phyloP scores from a whole-genome alignment of 2,888 invertebrate genomes.

The Dusona sp. region DNA sequence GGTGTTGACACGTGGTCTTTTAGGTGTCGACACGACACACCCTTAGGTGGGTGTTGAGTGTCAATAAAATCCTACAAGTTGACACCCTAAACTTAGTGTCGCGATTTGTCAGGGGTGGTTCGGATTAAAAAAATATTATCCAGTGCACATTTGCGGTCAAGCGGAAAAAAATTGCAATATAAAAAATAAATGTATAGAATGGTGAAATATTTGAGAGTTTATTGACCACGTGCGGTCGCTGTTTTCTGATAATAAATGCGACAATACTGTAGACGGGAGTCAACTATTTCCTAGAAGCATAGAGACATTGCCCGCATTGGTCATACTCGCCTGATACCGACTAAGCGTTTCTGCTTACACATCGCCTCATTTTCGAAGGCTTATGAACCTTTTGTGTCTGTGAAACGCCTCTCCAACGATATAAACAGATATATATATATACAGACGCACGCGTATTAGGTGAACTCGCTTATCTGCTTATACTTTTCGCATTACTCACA shows the following conservation, averaged over 20 bases:
- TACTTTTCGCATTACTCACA: constrained; percentile 16
- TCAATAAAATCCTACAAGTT: too few relatives aligned
- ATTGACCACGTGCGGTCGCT: background rate
- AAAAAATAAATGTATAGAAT: background rate
- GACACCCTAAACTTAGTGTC: too few relatives aligned
- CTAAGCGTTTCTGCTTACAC: constrained; percentile 68
- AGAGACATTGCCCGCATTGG: background rate
- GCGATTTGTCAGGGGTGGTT: too few relatives aligned
- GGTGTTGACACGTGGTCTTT: too few relatives aligned
- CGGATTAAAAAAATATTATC: background rate
- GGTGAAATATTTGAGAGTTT: background rate
- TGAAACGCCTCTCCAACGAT: constrained; percentile 1
- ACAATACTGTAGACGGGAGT: background rate
- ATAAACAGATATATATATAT: background rate
- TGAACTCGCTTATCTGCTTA: constrained; percentile 34
- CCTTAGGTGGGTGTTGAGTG: too few relatives aligned
- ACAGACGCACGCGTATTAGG: background rate
- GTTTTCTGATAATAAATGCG: background rate
- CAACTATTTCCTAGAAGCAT: background rate
- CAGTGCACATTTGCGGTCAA: background rate
- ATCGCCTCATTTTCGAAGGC: constrained; percentile 55
- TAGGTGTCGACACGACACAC: too few relatives aligned
- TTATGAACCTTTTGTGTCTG: constrained; percentile 39
- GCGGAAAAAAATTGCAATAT: constrained; percentile 10
- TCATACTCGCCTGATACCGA: constrained; percentile 64